phyloP scores from a whole-genome alignment of 1,140 invertebrate genomes.

The Plutomurus gul region DNA sequence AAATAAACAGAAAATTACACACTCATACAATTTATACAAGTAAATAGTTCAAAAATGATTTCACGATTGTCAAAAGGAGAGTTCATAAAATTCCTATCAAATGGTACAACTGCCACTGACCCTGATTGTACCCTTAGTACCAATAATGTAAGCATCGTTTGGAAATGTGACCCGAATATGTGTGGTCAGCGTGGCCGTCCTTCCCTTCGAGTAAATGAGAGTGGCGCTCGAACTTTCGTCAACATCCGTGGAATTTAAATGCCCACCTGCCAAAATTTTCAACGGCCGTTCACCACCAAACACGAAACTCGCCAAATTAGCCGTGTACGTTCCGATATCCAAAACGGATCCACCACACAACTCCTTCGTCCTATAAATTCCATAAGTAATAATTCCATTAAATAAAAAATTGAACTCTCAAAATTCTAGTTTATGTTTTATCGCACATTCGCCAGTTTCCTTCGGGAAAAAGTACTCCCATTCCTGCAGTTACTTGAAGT shows the following conservation, averaged over 20 bases:
- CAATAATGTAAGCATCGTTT: constrained; percentile 69
- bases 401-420: neutral
- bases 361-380: constrained; percentile 48
- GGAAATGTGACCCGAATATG: constrained; percentile 62
- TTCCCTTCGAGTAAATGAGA: constrained; percentile 67
- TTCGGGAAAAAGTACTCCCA: constrained; percentile 44
- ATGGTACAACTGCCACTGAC: constrained; percentile 58
- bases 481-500: constrained; percentile 55
- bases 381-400: neutral
- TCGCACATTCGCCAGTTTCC: constrained; percentile 48
- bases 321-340: constrained; percentile 81
- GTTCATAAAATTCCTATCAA: neutral
- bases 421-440: neutral
- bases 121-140: constrained; percentile 69
- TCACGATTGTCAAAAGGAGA: neutral
- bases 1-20: neutral
- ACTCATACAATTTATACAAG: neutral
- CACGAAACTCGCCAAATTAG: constrained; percentile 75
- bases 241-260: constrained; percentile 70
- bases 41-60: neutral
- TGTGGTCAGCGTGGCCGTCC: constrained; percentile 67
- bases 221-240: constrained; percentile 69
- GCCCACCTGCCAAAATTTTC: constrained; percentile 66
- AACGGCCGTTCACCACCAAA: constrained; percentile 68
- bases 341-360: constrained; percentile 79